These are phyloP conservation scores for Vireo altiloquus DNA, from an alignment of 2,113 vertebrate species.

Conservation along the genomic window DNA sequence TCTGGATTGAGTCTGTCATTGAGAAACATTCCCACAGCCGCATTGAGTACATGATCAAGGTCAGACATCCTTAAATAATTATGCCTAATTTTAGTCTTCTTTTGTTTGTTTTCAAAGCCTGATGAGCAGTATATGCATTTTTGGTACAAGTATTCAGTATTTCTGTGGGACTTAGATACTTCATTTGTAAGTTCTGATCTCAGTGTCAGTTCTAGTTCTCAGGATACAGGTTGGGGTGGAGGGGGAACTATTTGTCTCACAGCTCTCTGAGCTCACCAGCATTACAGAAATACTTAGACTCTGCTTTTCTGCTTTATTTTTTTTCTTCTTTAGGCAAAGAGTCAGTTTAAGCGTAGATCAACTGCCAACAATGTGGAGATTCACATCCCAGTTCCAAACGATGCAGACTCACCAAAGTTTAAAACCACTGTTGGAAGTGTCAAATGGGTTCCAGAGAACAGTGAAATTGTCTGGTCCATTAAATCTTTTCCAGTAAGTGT, in stretches of 20 bases:
- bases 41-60: slow-evolving; percentile 99
- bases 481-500: slow-evolving; percentile 94
- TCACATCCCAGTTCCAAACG: slow-evolving; percentile 97
- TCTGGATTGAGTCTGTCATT: slow-evolving; percentile 98
- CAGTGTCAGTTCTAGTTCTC: background rate
- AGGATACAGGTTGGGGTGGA: fast-evolving
- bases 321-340: slow-evolving; percentile 83
- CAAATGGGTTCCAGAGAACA: slow-evolving; percentile 98
- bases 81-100: background rate
- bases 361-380: slow-evolving; percentile 99
- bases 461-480: slow-evolving; percentile 98
- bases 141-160: background rate
- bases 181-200: background rate
- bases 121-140: background rate
- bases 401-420: slow-evolving; percentile 96
- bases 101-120: background rate
- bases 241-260: background rate
- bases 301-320: background rate
- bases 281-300: background rate
- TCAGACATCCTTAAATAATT: background rate
- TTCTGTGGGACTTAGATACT: background rate
- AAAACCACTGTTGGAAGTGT: slow-evolving; percentile 98
- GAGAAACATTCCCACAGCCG: slow-evolving; percentile 98
- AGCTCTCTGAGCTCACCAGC: background rate
- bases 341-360: slow-evolving; percentile 95